These are phyloP conservation scores for Rhineura floridana DNA, from an alignment of 2,113 vertebrate genomes.

Conservation along the genomic window DNA sequence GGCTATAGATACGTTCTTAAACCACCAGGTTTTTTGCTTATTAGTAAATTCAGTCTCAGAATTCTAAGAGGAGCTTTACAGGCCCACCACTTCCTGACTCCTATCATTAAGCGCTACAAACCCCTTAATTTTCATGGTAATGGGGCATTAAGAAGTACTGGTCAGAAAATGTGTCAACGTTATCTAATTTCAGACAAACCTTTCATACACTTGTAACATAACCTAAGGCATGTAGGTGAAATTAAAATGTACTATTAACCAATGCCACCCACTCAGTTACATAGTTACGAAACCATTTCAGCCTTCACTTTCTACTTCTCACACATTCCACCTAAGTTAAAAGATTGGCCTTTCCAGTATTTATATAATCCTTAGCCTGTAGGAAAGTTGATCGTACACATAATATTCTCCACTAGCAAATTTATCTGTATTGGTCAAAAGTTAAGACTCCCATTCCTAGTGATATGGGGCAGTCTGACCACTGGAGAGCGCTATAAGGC, in stretches of 20 bases:
- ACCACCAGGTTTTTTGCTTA: no score
- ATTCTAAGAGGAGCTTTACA: no score
- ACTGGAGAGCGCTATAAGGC: constrained; percentile 74
- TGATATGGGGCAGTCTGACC: constrained; percentile 13
- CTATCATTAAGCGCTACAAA: no score
- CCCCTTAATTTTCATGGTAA: no score
- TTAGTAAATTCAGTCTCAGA: no score
- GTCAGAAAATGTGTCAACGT: not conserved
- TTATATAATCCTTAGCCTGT: not conserved
- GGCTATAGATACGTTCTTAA: no score
- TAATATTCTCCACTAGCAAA: not conserved
- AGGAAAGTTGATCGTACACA: not conserved
- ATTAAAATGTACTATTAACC: no score
- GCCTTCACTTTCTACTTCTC: not conserved
- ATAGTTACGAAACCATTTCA: not conserved
- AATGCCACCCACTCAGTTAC: not conserved
- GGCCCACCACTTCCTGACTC: no score
- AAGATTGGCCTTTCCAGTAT: not conserved
- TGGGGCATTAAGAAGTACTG: not conserved
- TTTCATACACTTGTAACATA: not conserved
- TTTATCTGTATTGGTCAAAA: rapidly evolving
- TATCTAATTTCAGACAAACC: not conserved
- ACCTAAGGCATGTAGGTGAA: not conserved
- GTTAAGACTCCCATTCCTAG: not conserved
- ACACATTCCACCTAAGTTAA: not conserved